Percentiles rank a stretch among this genome's conserved stretches.
Evolutionary conservation across 2,113 vertebrate genomes (phyloP).

Genomic region (Emberiza fucata): DNA sequence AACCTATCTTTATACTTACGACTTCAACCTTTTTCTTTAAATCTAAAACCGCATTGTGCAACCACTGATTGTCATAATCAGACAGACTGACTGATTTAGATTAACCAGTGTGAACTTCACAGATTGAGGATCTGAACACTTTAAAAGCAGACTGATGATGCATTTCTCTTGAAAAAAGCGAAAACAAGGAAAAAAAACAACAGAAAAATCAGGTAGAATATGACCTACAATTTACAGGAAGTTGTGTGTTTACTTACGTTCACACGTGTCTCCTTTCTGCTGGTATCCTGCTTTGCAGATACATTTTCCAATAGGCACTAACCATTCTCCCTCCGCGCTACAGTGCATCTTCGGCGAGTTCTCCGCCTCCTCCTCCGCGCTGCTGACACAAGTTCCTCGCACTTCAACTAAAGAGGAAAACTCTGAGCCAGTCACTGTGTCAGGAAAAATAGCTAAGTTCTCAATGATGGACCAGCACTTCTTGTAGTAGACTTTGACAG

Average conservation of each 20-base stretch:
- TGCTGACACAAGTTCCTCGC: constrained; percentile 90
- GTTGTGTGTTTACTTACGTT: constrained; percentile 85
- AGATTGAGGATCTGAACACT: background rate
- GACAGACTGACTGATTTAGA: background rate
- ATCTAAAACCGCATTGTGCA: background rate
- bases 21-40: background rate
- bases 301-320: constrained; percentile 99
- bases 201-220: background rate
- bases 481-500: constrained; percentile 99
- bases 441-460: constrained; percentile 97
- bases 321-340: constrained; percentile 97
- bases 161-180: background rate
- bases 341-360: constrained; percentile 99
- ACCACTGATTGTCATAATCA: background rate
- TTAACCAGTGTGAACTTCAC: background rate
- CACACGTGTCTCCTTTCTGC: constrained; percentile 95
- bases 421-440: constrained; percentile 98
- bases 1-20: background rate
- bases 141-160: background rate
- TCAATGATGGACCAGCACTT: constrained; percentile 99
- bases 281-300: constrained; percentile 98
- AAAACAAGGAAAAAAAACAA: background rate
- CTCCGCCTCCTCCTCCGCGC: constrained; percentile 94
- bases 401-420: constrained; percentile 99
- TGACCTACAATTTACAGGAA: background rate